A percentile compares a stretch with the other conserved stretches of the same genome.
These are phyloP conservation scores for Barbus barbus DNA, from an alignment of 2,113 vertebrate genomes.

Conservation along the genomic window DNA sequence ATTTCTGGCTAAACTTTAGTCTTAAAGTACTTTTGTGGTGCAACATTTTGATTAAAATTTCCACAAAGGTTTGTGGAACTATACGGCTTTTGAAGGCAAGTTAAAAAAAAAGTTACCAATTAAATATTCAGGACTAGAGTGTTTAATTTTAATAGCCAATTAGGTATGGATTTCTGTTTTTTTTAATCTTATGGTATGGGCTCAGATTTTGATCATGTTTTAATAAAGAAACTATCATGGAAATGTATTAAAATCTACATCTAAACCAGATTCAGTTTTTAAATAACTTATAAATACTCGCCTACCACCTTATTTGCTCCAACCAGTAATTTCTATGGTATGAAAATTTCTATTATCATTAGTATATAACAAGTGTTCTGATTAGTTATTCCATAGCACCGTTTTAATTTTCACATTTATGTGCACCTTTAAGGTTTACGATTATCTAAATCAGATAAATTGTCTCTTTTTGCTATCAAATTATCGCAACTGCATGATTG, in stretches of 20 bases:
- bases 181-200: background rate
- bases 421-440: background rate
- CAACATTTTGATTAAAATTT: background rate
- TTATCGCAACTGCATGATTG: background rate
- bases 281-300: background rate
- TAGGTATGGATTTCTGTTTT: background rate
- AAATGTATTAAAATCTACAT: background rate
- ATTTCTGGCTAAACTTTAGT: background rate
- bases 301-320: background rate
- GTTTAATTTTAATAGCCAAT: background rate
- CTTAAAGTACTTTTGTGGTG: background rate
- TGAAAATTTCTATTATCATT: background rate
- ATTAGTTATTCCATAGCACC: background rate
- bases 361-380: too few species aligned
- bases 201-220: background rate
- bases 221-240: background rate
- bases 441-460: background rate
- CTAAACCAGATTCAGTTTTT: background rate
- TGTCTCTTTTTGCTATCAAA: background rate
- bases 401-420: background rate
- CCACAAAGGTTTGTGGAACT: background rate
- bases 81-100: background rate
- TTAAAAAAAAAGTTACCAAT: background rate
- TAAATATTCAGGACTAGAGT: background rate
- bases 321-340: background rate